A percentile compares a stretch with the other conserved stretches of the same genome.
These are phyloP conservation scores for Coecobrya sp. DNA, from an alignment of 2,888 invertebrate species.

Conservation along the genomic window DNA sequence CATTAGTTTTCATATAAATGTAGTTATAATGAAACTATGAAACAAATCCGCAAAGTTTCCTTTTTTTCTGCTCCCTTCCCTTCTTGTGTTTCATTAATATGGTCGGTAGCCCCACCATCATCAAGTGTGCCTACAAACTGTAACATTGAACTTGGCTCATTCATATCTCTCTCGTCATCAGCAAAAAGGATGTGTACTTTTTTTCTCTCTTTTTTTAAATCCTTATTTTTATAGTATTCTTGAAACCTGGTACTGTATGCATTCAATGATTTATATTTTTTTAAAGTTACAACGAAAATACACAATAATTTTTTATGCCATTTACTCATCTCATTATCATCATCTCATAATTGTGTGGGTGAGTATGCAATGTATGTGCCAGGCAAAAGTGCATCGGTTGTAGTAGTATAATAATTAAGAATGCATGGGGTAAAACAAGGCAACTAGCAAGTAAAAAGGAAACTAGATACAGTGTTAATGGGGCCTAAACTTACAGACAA, in stretches of 20 bases:
- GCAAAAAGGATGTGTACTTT: background rate
- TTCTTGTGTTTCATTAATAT: constrained; percentile 55
- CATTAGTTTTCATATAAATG: constrained; percentile 12
- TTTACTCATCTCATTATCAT: constrained; percentile 47
- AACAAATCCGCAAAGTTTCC: constrained; percentile 65
- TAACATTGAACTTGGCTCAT: constrained; percentile 80
- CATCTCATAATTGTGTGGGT: background rate
- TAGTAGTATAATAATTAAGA: background rate
- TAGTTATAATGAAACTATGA: constrained; percentile 39
- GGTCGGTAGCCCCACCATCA: constrained; percentile 49
- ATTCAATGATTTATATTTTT: background rate
- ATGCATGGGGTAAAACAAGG: background rate
- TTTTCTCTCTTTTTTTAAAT: constrained; percentile 48
- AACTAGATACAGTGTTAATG: constrained; percentile 74
- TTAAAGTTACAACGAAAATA: constrained; percentile 18
- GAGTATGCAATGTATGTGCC: constrained; percentile 68
- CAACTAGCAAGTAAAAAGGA: constrained; percentile 2
- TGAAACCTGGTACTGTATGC: background rate
- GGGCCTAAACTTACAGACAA: constrained; percentile 63
- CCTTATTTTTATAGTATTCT: background rate
- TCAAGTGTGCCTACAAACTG: constrained; percentile 65
- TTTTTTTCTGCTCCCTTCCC: constrained; percentile 52
- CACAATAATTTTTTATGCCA: constrained; percentile 8
- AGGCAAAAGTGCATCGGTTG: constrained; percentile 62
- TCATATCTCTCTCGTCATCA: constrained; percentile 60